A percentile compares a stretch with the other conserved stretches of the same genome.
Conservation (phyloP, 2,113 vertebrate species). For the Hypanus sabinus region DNA sequence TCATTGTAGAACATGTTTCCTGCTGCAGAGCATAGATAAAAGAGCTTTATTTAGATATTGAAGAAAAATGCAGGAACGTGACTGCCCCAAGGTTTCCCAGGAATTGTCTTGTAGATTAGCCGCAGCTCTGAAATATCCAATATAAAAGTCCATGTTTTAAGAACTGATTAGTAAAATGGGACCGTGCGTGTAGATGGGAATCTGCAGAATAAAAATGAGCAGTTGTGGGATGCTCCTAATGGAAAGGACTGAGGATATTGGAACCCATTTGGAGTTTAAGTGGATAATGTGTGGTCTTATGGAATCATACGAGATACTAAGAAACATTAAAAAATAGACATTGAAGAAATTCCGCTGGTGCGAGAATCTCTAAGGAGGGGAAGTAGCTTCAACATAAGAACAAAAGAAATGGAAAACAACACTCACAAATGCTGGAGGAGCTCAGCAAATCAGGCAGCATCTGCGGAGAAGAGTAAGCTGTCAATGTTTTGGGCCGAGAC, state of each 20-base stretch:
- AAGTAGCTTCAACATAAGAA: too few species aligned
- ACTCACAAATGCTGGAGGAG: too few species aligned
- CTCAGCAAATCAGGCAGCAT: too few species aligned
- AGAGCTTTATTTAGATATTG: not conserved
- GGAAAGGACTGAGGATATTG: not conserved
- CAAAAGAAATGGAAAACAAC: too few species aligned
- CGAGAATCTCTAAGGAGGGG: too few species aligned
- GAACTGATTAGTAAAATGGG: not conserved
- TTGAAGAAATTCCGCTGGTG: too few species aligned
- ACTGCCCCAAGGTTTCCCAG: not conserved
- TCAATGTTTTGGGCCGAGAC: too few species aligned
- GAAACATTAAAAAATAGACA: too few species aligned
- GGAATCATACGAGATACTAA: too few species aligned
- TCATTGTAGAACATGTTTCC: not conserved
- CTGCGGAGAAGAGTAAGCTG: too few species aligned
- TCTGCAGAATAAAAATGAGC: not conserved
- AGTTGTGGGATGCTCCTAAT: not conserved
- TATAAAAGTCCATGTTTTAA: not conserved
- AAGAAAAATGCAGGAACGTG: not conserved
- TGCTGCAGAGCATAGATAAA: not conserved
- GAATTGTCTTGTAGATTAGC: not conserved
- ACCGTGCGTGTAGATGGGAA: not conserved
- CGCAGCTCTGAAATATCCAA: not conserved
- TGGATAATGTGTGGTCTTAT: too few species aligned
- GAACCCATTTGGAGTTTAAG: too few species aligned